Conservation (phyloP, 2,113 vertebrate genomes). For the Epinephelus cyanopodus region DNA sequence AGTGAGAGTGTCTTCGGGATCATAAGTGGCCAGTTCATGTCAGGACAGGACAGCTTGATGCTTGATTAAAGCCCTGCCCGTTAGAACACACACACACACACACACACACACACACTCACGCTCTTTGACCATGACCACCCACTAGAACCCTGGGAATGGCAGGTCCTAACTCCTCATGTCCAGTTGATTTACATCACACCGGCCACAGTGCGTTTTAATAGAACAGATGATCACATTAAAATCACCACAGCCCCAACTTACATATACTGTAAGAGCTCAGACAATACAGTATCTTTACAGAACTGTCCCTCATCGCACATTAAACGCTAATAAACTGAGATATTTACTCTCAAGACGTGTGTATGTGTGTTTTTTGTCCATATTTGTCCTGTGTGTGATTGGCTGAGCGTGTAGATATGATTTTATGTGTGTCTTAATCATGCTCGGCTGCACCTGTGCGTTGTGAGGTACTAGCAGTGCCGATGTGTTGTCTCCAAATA, state of each 20-base stretch:
- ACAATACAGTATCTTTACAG: background rate
- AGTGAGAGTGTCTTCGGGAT: slow-evolving; percentile 57
- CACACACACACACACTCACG: background rate
- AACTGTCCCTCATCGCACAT: background rate
- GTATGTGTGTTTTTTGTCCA: background rate
- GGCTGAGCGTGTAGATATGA: slow-evolving; percentile 8
- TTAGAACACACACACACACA: slow-evolving; percentile 18
- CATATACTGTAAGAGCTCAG: background rate
- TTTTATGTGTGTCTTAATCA: slow-evolving; percentile 22
- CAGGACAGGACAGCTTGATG: slow-evolving; percentile 51
- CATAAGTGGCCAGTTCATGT: slow-evolving; percentile 69
- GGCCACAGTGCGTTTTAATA: background rate
- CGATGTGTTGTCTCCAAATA: slow-evolving; percentile 30
- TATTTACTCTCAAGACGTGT: slow-evolving; percentile 4
- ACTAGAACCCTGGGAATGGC: slow-evolving; percentile 15
- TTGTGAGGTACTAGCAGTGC: slow-evolving; percentile 25
- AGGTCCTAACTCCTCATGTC: slow-evolving; percentile 12
- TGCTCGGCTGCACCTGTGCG: slow-evolving; percentile 57
- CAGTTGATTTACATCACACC: slow-evolving; percentile 41
- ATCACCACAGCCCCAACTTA: background rate
- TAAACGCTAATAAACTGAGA: background rate
- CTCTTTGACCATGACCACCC: background rate
- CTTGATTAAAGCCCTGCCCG: slow-evolving; percentile 45
- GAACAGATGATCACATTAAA: background rate
- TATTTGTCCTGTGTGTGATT: slow-evolving; percentile 11